Conservation (phyloP, 64 coral and sea anemone genomes). For the Anthopleura sola region DNA sequence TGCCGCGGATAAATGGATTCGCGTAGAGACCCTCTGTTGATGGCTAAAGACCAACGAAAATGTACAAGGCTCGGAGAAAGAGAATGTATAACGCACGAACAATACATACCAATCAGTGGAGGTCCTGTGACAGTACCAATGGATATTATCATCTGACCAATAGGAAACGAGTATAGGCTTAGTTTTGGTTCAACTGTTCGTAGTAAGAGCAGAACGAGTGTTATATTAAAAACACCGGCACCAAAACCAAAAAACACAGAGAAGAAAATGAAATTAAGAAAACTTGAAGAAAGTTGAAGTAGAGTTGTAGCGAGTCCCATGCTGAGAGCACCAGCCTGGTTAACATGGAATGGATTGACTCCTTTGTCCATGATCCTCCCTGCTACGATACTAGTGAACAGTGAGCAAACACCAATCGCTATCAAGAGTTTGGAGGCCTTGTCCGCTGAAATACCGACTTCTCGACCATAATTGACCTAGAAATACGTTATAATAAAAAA, state of each 20-base stretch:
- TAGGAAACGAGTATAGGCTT: background rate
- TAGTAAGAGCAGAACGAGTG: background rate
- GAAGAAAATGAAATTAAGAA: background rate
- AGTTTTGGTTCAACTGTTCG: background rate
- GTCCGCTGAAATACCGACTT: background rate
- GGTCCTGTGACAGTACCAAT: background rate
- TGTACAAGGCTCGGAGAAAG: too few species aligned
- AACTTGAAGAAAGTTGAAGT: background rate
- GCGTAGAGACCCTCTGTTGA: too few species aligned
- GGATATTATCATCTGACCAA: background rate
- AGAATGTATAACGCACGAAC: too few species aligned
- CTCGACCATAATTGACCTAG: background rate
- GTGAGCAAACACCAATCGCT: background rate
- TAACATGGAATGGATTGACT: conserved; percentile 4
- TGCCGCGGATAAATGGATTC: too few species aligned
- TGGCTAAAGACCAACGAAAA: too few species aligned
- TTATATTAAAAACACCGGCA: background rate
- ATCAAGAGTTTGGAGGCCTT: background rate
- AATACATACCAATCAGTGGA: background rate
- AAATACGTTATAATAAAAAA: too few species aligned
- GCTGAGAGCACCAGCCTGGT: background rate
- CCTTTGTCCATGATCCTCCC: background rate
- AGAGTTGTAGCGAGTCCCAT: conserved; percentile 4
- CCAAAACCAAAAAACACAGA: background rate
- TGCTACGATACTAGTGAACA: background rate